Evolutionary conservation across 2,113 vertebrate genomes (phyloP).

Genomic region (Aleadryas rufinucha): DNA sequence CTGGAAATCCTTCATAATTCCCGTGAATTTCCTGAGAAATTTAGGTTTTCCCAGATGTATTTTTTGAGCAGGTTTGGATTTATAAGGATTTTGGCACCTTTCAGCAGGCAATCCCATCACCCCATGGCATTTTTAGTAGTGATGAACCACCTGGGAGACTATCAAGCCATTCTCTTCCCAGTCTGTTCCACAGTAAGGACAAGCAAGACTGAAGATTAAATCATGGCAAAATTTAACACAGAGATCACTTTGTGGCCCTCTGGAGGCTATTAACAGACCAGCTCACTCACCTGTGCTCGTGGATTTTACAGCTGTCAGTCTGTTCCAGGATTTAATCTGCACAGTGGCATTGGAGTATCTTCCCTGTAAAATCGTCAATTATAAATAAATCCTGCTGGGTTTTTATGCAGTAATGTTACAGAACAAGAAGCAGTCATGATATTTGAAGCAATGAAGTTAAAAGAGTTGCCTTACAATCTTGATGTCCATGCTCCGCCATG

Average conservation of each 20-base stretch:
- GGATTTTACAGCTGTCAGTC: not conserved
- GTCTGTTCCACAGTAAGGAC: not conserved
- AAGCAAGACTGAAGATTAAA: not conserved
- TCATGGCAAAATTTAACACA: rapidly evolving
- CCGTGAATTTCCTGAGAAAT: not conserved
- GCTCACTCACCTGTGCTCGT: not conserved
- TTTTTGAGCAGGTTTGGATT: not conserved
- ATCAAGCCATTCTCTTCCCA: not conserved
- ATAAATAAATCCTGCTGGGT: not conserved
- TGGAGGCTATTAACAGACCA: not conserved
- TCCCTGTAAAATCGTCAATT: not conserved
- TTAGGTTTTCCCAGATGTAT: not conserved
- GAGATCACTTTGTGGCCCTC: not conserved
- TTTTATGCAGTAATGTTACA: not conserved
- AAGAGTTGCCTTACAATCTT: not conserved
- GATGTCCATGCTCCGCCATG: not conserved
- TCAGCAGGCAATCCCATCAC: not conserved
- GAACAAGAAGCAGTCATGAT: not conserved
- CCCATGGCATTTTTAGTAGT: not conserved
- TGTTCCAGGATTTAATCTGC: not conserved
- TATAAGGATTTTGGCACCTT: not conserved
- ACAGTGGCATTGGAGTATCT: not conserved
- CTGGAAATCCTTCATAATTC: not conserved
- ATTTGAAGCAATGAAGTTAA: not conserved
- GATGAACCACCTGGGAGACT: not conserved